These are phyloP conservation scores for Paramormyrops hopkinsi DNA, from an alignment of 2,797 vertebrate genomes.

Conservation along the genomic window DNA sequence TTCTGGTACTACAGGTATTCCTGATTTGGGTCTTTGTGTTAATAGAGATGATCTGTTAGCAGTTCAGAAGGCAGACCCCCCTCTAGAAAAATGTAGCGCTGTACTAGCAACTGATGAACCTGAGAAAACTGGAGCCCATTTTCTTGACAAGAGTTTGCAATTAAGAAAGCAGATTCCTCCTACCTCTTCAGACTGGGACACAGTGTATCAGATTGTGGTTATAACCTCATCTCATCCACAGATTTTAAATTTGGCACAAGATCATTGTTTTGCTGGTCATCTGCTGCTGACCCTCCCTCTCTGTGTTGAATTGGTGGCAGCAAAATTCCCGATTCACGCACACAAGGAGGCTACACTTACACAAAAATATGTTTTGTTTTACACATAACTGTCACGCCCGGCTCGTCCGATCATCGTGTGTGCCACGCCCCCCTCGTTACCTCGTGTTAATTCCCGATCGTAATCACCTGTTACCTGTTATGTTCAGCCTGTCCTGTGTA, in stretches of 20 bases:
- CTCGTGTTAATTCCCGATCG: too few relatives aligned
- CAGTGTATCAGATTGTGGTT: neutral
- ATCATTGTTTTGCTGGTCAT: neutral
- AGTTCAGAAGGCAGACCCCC: neutral
- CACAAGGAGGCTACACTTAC: neutral
- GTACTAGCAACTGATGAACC: neutral
- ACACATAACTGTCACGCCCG: neutral
- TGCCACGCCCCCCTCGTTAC: too few relatives aligned
- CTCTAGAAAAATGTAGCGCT: neutral
- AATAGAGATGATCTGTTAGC: neutral
- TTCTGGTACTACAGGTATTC: neutral
- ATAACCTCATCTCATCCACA: neutral
- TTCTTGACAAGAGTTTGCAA: too few relatives aligned
- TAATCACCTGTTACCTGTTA: too few relatives aligned
- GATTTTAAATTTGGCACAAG: neutral
- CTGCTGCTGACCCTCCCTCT: neutral
- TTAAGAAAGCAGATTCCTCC: too few relatives aligned
- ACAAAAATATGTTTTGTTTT: neutral
- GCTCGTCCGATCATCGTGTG: too few relatives aligned
- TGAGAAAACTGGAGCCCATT: neutral
- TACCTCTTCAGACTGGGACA: neutral
- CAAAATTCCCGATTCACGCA: neutral
- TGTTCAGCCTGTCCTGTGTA: too few relatives aligned
- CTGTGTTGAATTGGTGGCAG: neutral
- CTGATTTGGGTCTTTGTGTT: neutral